These are phyloP conservation scores for Urocitellus parryii DNA, from an alignment of 2,113 vertebrate genomes.

Conservation along the genomic window DNA sequence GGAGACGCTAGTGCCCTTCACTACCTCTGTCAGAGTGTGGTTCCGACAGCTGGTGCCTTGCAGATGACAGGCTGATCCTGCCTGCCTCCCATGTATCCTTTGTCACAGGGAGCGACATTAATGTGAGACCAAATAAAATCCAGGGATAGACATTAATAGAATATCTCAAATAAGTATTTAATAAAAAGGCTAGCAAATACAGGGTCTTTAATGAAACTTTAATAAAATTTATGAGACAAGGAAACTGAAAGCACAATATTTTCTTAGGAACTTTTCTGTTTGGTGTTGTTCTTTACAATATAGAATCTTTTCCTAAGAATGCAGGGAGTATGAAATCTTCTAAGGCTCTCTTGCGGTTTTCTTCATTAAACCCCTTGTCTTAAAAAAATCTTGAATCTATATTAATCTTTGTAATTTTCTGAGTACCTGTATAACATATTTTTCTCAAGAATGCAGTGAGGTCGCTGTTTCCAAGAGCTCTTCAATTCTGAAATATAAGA, in stretches of 20 bases:
- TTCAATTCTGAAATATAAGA: too few species aligned
- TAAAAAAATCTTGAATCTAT: constrained; percentile 26
- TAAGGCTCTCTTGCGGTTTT: background rate
- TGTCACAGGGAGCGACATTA: too few species aligned
- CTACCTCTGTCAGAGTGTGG: too few species aligned
- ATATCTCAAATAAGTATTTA: too few species aligned
- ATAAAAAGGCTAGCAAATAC: too few species aligned
- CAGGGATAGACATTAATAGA: too few species aligned
- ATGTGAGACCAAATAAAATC: too few species aligned
- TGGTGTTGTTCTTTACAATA: background rate
- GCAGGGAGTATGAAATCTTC: background rate
- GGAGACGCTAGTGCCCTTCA: too few species aligned
- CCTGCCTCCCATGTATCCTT: too few species aligned
- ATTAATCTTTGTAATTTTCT: constrained; percentile 6
- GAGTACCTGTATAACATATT: background rate
- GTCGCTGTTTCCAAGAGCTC: background rate
- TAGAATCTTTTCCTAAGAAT: constrained; percentile 27
- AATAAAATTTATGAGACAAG: background rate
- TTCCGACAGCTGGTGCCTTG: too few species aligned
- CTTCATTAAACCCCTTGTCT: background rate
- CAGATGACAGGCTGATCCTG: too few species aligned
- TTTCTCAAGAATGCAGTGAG: constrained; percentile 30
- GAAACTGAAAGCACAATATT: background rate
- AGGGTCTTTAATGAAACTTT: too few species aligned
- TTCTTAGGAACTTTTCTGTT: background rate